phyloP scores from a whole-genome alignment of 1,140 invertebrate genomes.

The Physella acuta region DNA sequence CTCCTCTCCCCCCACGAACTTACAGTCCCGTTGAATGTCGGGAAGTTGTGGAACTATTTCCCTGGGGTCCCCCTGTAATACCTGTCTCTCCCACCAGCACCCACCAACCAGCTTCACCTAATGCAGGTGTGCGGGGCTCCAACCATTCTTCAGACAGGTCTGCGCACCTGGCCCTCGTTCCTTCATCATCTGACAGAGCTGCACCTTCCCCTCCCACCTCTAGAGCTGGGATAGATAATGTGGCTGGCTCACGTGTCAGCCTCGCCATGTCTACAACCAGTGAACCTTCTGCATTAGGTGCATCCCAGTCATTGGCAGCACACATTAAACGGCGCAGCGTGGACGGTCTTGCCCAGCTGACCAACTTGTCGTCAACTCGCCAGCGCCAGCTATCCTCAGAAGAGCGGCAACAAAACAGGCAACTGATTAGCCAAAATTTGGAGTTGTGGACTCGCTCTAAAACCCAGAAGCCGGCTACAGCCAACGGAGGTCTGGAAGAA shows the following conservation, averaged over 20 bases:
- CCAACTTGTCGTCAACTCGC: constrained; percentile 35
- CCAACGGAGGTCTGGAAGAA: not conserved
- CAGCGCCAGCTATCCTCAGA: constrained; percentile 46
- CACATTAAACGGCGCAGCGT: constrained; percentile 25
- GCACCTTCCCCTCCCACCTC: not conserved
- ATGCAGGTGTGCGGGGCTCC: not conserved
- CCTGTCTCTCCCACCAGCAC: constrained; percentile 10
- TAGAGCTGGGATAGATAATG: constrained; percentile 18
- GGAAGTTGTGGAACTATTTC: constrained; percentile 29
- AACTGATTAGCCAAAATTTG: constrained; percentile 51
- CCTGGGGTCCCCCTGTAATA: constrained; percentile 22
- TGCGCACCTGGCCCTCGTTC: not conserved
- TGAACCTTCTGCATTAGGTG: constrained; percentile 17
- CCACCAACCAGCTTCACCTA: not conserved
- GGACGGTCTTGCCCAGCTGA: constrained; percentile 26
- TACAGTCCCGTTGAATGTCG: constrained; percentile 47
- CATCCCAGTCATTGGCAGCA: constrained; percentile 4
- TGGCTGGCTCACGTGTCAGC: constrained; percentile 27
- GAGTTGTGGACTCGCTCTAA: constrained; percentile 50
- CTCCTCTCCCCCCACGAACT: constrained; percentile 50
- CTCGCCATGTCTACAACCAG: constrained; percentile 24
- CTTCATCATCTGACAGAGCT: not conserved
- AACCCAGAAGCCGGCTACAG: constrained; percentile 17
- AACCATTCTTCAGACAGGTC: no score
- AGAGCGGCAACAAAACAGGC: constrained; percentile 49